Evolutionary conservation across 2,888 invertebrate species (phyloP).

Genomic region (Blastobasis lacticolella): DNA sequence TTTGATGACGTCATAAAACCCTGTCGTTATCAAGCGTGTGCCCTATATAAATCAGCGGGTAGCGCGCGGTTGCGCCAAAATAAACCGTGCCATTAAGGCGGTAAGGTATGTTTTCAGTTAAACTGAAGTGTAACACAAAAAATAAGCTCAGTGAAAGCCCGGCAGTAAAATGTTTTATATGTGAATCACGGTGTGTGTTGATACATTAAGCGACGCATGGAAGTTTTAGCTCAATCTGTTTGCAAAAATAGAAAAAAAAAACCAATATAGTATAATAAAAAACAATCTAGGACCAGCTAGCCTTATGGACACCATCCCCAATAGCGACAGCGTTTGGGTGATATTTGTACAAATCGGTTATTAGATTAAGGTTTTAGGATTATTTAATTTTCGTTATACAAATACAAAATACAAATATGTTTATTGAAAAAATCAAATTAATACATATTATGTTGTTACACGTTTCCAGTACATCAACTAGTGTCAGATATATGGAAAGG

Average conservation of each 20-base stretch:
- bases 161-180: constrained; percentile 30
- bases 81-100: constrained; percentile 8
- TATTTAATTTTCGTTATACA: too few relatives aligned
- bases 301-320: too few relatives aligned
- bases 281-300: too few relatives aligned
- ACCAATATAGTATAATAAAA: too few relatives aligned
- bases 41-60: constrained; percentile 38
- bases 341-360: too few relatives aligned
- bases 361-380: too few relatives aligned
- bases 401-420: too few relatives aligned
- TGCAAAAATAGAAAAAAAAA: not conserved
- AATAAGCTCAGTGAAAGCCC: constrained; percentile 17
- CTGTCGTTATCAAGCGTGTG: constrained; percentile 43
- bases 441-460: too few relatives aligned
- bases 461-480: too few relatives aligned
- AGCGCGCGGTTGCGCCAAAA: constrained; percentile 9
- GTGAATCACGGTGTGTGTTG: constrained; percentile 25
- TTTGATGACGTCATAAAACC: constrained; percentile 57
- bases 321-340: too few relatives aligned
- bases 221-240: constrained; percentile 17
- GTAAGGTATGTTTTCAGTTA: constrained; percentile 12
- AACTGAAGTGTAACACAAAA: constrained; percentile 11
- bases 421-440: too few relatives aligned
- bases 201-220: constrained; percentile 27
- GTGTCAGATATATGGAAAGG: too few relatives aligned